Base-by-base conservation (phyloP, 2,797 vertebrate species). In the Moxostoma hubbsi region DNA sequence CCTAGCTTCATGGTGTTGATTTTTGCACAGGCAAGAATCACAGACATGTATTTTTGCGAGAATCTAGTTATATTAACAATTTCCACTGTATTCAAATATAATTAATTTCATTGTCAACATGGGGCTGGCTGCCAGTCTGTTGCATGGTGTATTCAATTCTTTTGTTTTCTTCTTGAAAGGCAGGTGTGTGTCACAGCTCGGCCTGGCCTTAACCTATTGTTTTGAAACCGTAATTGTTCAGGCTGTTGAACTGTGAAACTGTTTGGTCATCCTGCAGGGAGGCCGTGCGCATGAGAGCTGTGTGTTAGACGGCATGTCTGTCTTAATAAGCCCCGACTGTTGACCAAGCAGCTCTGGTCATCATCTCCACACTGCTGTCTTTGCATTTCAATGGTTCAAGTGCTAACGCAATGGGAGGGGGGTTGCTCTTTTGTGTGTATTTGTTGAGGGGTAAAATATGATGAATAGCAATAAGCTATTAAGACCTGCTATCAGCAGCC, bases 391-490 rank as follows among this genome's bases (percentile, higher is more conserved):
- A 59, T 18, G 53, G 59, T 51, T 59, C 71, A 69, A 61, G 70
- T 63, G 63, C 18, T 36, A 75, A 47, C 59, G 36, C 45, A 65
- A 75, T 18, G 75, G 45, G 75, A 59, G 75, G 12, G 51, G 62
- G 24, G 36, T 73, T 50, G 45, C 59, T 57, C 50, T 45, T n/a
- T 73, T 67, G 51, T 13, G n/a, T 47, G 58, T 5, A 7, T 9
- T 24, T 54, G 7, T 36, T 36, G 36, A 36, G 7, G n/a, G 36
- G 69, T 80, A 71, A 72, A 85, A 78, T 75, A 75, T 77, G 82
- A 85, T 84, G 82, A 83, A 85, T 78, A 36, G 80, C 74, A 82
- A 81, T 83, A 79, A 81, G 81, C 75, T 16, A 57, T 55, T 69
- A 61, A 54, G 16, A n/a, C 50, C 18, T 72, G 71, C 81, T 84